A percentile compares a stretch with the other conserved stretches of the same genome.
Conservation (phyloP, 1,140 invertebrate species). For the Drosophila cardini region DNA sequence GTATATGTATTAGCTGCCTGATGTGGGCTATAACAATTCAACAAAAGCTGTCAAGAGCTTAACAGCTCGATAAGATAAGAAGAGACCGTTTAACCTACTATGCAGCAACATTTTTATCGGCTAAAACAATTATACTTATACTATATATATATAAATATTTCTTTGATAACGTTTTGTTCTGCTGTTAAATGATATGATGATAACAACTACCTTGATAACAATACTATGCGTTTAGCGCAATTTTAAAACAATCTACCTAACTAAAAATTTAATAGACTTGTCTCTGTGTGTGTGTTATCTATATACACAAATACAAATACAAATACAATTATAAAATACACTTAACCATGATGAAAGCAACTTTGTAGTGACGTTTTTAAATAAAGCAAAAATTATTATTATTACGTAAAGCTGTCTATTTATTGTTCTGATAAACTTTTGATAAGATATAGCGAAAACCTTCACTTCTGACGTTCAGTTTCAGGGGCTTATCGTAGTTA, state of each 20-base stretch:
- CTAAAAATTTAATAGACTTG: slow-evolving; percentile 59
- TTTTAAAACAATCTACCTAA: slow-evolving; percentile 56
- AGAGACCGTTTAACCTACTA: slow-evolving; percentile 18
- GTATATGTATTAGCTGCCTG: slow-evolving; percentile 32
- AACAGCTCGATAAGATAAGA: slow-evolving; percentile 44
- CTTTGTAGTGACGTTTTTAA: slow-evolving; percentile 84
- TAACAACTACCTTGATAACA: slow-evolving; percentile 28
- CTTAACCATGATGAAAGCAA: slow-evolving; percentile 76
- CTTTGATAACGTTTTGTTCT: slow-evolving; percentile 73
- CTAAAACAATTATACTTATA: neutral
- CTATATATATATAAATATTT: slow-evolving; percentile 66
- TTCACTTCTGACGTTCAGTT: slow-evolving; percentile 57
- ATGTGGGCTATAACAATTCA: slow-evolving; percentile 9
- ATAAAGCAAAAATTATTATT: slow-evolving; percentile 79
- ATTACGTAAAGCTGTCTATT: slow-evolving; percentile 45
- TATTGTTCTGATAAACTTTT: slow-evolving; percentile 2
- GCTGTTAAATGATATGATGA: slow-evolving; percentile 41
- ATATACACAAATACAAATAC: slow-evolving; percentile 49
- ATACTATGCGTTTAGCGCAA: slow-evolving; percentile 73
- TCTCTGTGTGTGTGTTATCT: slow-evolving; percentile 70
- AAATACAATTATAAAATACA: slow-evolving; percentile 41
- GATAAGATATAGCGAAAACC: slow-evolving; percentile 18
- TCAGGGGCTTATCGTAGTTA: neutral
- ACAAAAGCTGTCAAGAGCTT: slow-evolving; percentile 48
- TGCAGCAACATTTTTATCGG: slow-evolving; percentile 37